Conservation (phyloP, 2,888 invertebrate genomes). For the Macrosoma leucophasiata region DNA sequence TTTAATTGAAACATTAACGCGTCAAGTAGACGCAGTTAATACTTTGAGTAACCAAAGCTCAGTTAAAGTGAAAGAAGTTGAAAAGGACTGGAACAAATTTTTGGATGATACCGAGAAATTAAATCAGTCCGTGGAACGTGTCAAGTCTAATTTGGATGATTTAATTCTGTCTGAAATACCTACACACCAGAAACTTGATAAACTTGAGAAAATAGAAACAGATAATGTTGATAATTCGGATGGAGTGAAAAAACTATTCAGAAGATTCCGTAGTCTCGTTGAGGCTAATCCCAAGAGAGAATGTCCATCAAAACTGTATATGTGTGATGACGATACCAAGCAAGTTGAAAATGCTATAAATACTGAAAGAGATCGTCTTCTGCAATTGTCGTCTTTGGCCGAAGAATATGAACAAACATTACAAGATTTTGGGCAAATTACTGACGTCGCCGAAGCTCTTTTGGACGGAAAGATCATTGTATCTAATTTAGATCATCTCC, state of each 20-base stretch:
- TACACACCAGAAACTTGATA: slow-evolving; percentile 79
- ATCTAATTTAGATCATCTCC: slow-evolving; percentile 84
- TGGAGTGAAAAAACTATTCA: slow-evolving; percentile 77
- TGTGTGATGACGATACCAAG: slow-evolving; percentile 79
- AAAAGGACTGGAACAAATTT: slow-evolving; percentile 84
- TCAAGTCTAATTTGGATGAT: slow-evolving; percentile 71
- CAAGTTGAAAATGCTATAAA: slow-evolving; percentile 81
- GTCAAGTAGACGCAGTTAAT: slow-evolving; percentile 83
- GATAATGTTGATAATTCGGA: slow-evolving; percentile 78
- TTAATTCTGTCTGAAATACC: slow-evolving; percentile 78
- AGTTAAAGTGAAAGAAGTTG: slow-evolving; percentile 67
- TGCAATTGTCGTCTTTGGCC: slow-evolving; percentile 84
- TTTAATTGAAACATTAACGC: slow-evolving; percentile 76
- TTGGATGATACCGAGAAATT: slow-evolving; percentile 77
- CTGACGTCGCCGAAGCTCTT: slow-evolving; percentile 87
- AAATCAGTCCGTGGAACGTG: slow-evolving; percentile 62
- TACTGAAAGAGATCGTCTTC: slow-evolving; percentile 83
- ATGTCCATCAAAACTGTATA: slow-evolving; percentile 80
- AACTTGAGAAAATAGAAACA: slow-evolving; percentile 82
- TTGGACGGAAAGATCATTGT: slow-evolving; percentile 86
- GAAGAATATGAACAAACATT: slow-evolving; percentile 93
- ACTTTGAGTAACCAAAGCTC: slow-evolving; percentile 72
- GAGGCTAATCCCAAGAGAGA: slow-evolving; percentile 82
- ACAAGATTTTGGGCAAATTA: slow-evolving; percentile 90
- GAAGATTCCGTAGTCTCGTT: slow-evolving; percentile 77